Evolutionary conservation across 2,888 invertebrate species (phyloP), one percentile per base, ranked within the genome.

Genomic region (Euclidia mi): DNA sequence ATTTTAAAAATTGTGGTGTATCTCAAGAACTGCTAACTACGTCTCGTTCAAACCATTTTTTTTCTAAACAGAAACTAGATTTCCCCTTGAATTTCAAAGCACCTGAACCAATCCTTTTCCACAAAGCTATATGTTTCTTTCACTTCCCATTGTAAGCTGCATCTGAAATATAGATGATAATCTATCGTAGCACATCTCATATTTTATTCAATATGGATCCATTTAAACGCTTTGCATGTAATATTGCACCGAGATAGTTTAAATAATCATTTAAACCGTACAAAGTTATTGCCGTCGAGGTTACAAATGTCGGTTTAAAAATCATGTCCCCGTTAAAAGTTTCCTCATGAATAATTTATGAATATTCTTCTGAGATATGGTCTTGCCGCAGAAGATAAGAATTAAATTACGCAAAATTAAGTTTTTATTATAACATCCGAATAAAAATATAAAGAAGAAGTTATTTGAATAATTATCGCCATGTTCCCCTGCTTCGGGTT

Each of bases 261-360:
- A 42, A 59, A 49, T 64, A 63, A 78, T 71, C 64, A 63, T 61
- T 76, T 70, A 82, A 85, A 78, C 78, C 81, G 76, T 62, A 64
- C 66, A 63, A 81, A 89, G 81, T 86, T 82, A 88, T 84, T 82
- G 82, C 87, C 80, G 76, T 81, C 71, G 79, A 82, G 88, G 90
- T 91, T 91, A 92, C 92, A 91, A 93, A 92, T 90, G 92, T 90
- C 86, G 90, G 89, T 89, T 92, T 92, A 89, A 92, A 92, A 92
- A 92, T 90, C 92, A 92, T 92, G 92, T 91, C 89, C 87, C 90
- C 84, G 89, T 91, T 92, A 90, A 92, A 94, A 93, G 90, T 94
- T 92, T 91, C 83, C 88, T 92, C 92, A 93, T 94, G 93, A 94
- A 94, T 94, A 93, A 93, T 94, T 94, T 92, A 93, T 91, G 79